These are phyloP conservation scores for Phasianus colchicus DNA, from an alignment of 2,113 vertebrate species.

Conservation along the genomic window DNA sequence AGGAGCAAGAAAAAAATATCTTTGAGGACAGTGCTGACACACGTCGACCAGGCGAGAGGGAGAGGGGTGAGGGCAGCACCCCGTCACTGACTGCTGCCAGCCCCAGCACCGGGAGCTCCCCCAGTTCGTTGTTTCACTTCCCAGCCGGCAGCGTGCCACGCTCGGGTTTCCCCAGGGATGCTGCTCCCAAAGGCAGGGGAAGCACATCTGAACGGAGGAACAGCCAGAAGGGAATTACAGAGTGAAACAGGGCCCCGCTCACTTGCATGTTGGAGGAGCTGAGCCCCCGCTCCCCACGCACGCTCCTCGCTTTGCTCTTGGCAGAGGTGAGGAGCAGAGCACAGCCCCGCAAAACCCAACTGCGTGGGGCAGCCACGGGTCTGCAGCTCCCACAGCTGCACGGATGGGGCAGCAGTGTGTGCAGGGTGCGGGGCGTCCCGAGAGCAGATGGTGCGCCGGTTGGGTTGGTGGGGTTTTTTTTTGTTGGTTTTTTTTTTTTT, in stretches of 20 bases:
- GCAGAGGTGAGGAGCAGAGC: not conserved
- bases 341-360: not conserved
- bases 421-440: not conserved
- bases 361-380: too few species aligned
- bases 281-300: not conserved
- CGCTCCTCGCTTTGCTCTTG: rapidly evolving
- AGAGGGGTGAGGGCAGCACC: not conserved
- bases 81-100: constrained; percentile 43
- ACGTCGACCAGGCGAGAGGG: constrained; percentile 2
- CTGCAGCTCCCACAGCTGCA: not conserved
- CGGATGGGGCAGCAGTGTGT: not conserved
- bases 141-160: not conserved
- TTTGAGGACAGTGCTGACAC: constrained; percentile 47
- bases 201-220: not conserved
- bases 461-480: too few species aligned
- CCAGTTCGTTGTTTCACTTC: not conserved
- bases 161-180: rapidly evolving
- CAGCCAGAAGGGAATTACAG: rapidly evolving
- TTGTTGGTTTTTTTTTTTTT: not conserved
- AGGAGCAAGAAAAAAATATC: constrained; percentile 49
- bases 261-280: rapidly evolving
- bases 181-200: not conserved
- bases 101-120: not conserved
- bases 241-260: rapidly evolving
- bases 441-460: constrained; percentile 81